Conservation (phyloP, 2,888 invertebrate genomes). For the Tuberolachnus salignus region DNA sequence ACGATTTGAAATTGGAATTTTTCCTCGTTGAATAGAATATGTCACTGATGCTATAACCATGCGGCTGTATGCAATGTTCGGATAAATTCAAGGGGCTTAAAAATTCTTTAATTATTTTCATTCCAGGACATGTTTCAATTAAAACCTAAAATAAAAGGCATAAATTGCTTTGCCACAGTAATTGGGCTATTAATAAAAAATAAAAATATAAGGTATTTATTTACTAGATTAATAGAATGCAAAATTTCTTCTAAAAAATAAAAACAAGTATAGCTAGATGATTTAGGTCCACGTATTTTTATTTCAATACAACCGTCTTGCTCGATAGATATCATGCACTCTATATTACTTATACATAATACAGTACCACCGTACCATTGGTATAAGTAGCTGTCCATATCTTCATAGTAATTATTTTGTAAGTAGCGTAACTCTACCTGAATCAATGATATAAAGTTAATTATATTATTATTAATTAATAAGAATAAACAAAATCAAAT, state of each 20-base stretch:
- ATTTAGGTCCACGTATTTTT: slow-evolving; percentile 71
- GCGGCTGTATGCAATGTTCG: slow-evolving; percentile 29
- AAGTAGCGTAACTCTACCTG: slow-evolving; percentile 59
- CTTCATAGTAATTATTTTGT: slow-evolving; percentile 60
- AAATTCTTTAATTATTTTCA: slow-evolving; percentile 50
- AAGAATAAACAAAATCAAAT: neutral
- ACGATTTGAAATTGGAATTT: slow-evolving; percentile 32
- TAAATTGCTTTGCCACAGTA: neutral
- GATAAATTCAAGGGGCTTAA: slow-evolving; percentile 43
- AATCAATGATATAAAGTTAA: neutral
- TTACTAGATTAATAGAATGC: slow-evolving; percentile 69
- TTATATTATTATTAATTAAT: neutral
- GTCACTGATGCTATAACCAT: slow-evolving; percentile 19
- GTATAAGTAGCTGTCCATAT: slow-evolving; percentile 69
- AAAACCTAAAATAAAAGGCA: slow-evolving; percentile 29
- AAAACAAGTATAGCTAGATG: slow-evolving; percentile 68
- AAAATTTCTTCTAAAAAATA: slow-evolving; percentile 74
- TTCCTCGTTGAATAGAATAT: slow-evolving; percentile 30
- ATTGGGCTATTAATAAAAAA: neutral
- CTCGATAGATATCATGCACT: slow-evolving; percentile 72
- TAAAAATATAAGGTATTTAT: slow-evolving; percentile 20
- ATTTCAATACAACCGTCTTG: slow-evolving; percentile 69
- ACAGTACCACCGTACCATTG: slow-evolving; percentile 78
- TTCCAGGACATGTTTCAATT: slow-evolving; percentile 43
- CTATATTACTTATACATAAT: slow-evolving; percentile 71